Conservation (phyloP, 2,888 invertebrate genomes). For the Melinaea marsaeus region DNA sequence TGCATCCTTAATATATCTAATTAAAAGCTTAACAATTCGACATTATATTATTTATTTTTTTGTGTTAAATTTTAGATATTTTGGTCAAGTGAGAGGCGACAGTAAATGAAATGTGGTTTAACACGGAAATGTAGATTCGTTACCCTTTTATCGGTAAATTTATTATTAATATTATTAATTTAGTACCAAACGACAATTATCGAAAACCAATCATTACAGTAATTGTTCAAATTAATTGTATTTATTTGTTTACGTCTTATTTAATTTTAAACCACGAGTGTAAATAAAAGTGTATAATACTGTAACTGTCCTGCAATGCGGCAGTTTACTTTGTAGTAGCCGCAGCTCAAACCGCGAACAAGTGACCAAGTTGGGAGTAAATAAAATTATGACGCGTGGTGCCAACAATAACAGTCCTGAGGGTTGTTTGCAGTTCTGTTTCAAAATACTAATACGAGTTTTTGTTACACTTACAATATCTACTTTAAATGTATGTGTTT, state of each 20-base stretch:
- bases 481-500: no score
- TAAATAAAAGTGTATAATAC: neutral
- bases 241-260: neutral
- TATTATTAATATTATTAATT: no score
- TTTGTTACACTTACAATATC: no score
- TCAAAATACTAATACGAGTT: neutral
- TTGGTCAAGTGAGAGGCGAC: no score
- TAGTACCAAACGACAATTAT: no score
- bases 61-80: no score
- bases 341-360: constrained; percentile 3
- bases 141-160: no score
- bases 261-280: neutral
- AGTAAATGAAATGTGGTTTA: no score
- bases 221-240: neutral
- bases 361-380: constrained; percentile 7
- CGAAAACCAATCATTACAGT: neutral
- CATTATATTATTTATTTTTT: no score
- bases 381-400: constrained; percentile 1
- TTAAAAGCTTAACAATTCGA: no score
- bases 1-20: no score
- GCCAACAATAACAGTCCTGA: neutral
- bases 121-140: no score
- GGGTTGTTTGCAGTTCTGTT: neutral
- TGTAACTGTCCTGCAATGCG: constrained; percentile 2
- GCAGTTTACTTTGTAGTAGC: constrained; percentile 1